A percentile compares a stretch with the other conserved stretches of the same genome.
Evolutionary conservation across 2,113 vertebrate species (phyloP).

Genomic region (Drymodes brunneopygia): DNA sequence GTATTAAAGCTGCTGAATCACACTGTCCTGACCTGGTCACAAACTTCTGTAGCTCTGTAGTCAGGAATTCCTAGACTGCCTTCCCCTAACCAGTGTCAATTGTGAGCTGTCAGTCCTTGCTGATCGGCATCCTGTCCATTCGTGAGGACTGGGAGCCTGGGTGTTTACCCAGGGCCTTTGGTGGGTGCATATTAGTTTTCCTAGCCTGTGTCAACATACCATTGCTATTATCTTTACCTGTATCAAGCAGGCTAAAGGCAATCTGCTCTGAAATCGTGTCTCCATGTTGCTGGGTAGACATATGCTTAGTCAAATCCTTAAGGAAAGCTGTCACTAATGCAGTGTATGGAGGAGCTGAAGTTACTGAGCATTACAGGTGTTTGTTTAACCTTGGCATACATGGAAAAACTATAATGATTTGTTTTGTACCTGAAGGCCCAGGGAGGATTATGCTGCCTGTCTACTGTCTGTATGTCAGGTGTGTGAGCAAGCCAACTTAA

Average conservation of each 20-base stretch:
- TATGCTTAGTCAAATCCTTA: conserved; percentile 18
- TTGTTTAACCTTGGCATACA: conserved; percentile 41
- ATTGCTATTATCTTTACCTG: not conserved
- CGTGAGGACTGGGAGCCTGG: not conserved
- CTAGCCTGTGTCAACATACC: not conserved
- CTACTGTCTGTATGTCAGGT: not conserved
- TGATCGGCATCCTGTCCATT: not conserved
- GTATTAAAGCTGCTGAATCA: not conserved
- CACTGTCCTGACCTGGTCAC: not conserved
- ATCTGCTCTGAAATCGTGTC: not conserved
- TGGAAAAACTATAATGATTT: conserved; percentile 18
- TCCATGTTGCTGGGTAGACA: not conserved
- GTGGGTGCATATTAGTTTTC: not conserved
- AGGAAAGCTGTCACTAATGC: conserved; percentile 5
- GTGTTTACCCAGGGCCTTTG: not conserved
- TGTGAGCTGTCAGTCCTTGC: not conserved
- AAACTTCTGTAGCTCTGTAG: not conserved
- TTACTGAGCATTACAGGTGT: not conserved
- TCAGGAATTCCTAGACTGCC: not conserved
- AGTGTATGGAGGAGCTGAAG: not conserved
- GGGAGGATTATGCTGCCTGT: not conserved
- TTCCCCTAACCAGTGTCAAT: not conserved
- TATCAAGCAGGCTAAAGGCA: not conserved
- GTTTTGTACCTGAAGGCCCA: not conserved
- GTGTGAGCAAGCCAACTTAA: conserved; percentile 25